A percentile compares a stretch with the other conserved stretches of the same genome.
phyloP scores from a whole-genome alignment of 92 coral and sea anemone genomes.

The Zoanthus gigantus region DNA sequence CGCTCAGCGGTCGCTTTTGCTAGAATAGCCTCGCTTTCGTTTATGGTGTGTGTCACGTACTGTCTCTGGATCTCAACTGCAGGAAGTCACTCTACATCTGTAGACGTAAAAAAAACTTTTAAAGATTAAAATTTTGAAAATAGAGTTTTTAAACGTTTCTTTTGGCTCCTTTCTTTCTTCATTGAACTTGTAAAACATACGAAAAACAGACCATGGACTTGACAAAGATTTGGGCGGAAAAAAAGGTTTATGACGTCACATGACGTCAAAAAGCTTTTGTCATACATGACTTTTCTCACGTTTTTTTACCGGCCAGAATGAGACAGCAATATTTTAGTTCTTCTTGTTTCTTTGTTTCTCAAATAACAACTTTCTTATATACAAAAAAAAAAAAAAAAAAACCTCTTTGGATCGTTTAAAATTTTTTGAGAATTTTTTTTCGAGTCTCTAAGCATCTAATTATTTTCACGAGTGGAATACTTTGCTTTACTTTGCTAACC shows the following conservation, averaged over 20 bases:
- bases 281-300: neutral
- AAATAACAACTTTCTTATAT: neutral
- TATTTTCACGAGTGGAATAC: too few species aligned
- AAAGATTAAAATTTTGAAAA: neutral
- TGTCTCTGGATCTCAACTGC: neutral
- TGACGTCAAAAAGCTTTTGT: neutral
- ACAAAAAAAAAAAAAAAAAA: neutral
- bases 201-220: neutral
- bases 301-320: neutral
- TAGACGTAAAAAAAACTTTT: neutral
- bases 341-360: too few species aligned
- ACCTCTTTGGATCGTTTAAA: too few species aligned
- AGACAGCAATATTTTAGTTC: neutral
- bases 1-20: neutral
- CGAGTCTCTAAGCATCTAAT: too few species aligned
- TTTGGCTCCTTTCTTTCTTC: neutral
- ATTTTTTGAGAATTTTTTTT: too few species aligned
- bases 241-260: neutral
- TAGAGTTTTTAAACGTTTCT: neutral
- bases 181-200: neutral
- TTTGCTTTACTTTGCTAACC: too few species aligned
- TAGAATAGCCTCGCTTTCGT: neutral
- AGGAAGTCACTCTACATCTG: neutral
- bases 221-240: neutral
- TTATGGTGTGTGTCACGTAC: neutral